These are phyloP conservation scores for Tribolium castaneum DNA, from an alignment of 1,140 invertebrate species.

Conservation along the genomic window DNA sequence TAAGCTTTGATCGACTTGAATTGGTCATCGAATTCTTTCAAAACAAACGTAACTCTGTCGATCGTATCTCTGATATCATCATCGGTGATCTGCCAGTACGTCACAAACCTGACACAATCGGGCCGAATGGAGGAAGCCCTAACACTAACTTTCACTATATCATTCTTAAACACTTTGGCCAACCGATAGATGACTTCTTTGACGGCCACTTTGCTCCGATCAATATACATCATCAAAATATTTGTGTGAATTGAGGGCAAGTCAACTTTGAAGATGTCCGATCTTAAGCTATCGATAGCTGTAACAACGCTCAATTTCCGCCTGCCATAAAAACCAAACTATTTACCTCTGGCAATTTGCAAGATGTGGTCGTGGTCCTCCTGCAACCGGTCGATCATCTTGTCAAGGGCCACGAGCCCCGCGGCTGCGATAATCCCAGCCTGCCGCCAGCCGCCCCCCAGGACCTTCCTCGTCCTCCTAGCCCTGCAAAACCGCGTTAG, in stretches of 20 bases:
- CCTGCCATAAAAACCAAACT: not conserved
- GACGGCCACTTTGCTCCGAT: slow-evolving; percentile 64
- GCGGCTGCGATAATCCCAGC: slow-evolving; percentile 89
- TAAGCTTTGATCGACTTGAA: not conserved
- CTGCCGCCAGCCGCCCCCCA: slow-evolving; percentile 95
- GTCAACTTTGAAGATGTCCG: slow-evolving; percentile 70
- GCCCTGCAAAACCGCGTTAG: slow-evolving; percentile 69
- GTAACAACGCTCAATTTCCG: slow-evolving; percentile 46
- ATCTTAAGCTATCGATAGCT: slow-evolving; percentile 71
- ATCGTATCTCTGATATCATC: slow-evolving; percentile 72
- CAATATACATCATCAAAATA: slow-evolving; percentile 77
- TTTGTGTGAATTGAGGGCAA: slow-evolving; percentile 77
- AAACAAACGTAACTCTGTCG: slow-evolving; percentile 72
- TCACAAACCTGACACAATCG: slow-evolving; percentile 71
- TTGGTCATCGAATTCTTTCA: slow-evolving; percentile 65
- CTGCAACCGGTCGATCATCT: slow-evolving; percentile 75
- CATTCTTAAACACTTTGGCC: slow-evolving; percentile 65
- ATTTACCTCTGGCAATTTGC: slow-evolving; percentile 75
- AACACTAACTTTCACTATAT: slow-evolving; percentile 67
- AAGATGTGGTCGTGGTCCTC: slow-evolving; percentile 81
- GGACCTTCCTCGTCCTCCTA: slow-evolving; percentile 80
- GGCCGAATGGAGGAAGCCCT: slow-evolving; percentile 68
- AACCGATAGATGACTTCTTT: slow-evolving; percentile 70
- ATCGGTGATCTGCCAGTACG: slow-evolving; percentile 74
- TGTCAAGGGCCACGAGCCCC: slow-evolving; percentile 83